Base-by-base conservation (phyloP, 1,140 invertebrate species). In the Formica selysi region DNA sequence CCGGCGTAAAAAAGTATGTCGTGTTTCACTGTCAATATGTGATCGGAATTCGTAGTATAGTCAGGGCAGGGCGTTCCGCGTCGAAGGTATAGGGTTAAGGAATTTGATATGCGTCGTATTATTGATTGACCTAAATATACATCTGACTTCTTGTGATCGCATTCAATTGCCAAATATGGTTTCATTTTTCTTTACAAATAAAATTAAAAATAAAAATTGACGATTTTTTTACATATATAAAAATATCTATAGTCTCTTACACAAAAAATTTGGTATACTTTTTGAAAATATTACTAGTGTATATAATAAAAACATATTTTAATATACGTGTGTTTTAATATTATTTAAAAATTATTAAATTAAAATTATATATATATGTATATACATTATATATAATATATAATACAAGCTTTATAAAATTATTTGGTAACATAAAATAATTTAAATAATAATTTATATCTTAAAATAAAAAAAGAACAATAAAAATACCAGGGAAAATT, bases 401-500 rank as follows among this genome's bases (percentile, higher is more conserved):
- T n/a, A n/a, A n/a, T n/a, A n/a, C n/a, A n/a, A n/a, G n/a, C n/a
- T n/a, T n/a, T n/a, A n/a, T n/a, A n/a, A n/a, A n/a, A n/a, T n/a
- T n/a, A n/a, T n/a, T n/a, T n/a, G n/a, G n/a, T n/a, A n/a, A n/a
- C n/a, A n/a, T n/a, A 51, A 51, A 51, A 51, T 22, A 22, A 22
- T 22, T 22, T 22, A 22, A 22, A 22, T 22, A 22, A 22, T 22
- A 22, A 22, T 22, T 29, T 26, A 11, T 26, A 11, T 61, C 22
- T 8, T 5, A 26, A n/a, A 59, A 8, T 41, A 48, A 44, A 71
- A 13, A 32, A 59, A 44, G 10, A 16, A n/a, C 3, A 2, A 16
- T 59, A 19, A 11, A 70, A 41, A 41, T 57, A 19, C 54, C 59
- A 32, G 65, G 57, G 59, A 79, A 88, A 81, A 83, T 76, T 54